Evolutionary conservation across 2,888 invertebrate genomes (phyloP), one percentile per base, ranked within the genome.

Genomic region (Ganaspis brasiliensis): DNA sequence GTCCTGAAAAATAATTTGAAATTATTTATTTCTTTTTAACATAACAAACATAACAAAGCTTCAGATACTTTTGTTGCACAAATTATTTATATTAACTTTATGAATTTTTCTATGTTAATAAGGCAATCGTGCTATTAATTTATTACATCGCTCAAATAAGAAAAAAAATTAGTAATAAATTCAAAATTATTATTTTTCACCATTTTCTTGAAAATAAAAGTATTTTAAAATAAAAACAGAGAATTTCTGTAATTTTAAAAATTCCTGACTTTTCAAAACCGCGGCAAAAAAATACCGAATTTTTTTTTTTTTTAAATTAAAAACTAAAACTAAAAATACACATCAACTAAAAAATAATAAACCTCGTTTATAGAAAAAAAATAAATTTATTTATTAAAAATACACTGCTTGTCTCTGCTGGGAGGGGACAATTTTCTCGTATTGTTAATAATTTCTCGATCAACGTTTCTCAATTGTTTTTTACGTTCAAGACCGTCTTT

Each of bases 391-490:
- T 31, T 26, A 26, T 26, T 26, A 21, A 12, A 5, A 31, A 31
- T 59, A 59, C 59, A 59, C 14, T 73, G 76, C 75, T 24, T 45
- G 37, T 80, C 71, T 79, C 81, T 82, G 74, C 73, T 75, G 26
- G 77, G 75, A 37, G 77, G 55, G 35, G 76, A 74, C 12, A 80
- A 78, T 59, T 76, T 82, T 80, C 70, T 79, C 19, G 19, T 77
- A 37, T 74, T 73, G 26, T 81, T 74, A 56, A 85, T 26, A 45
- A 87, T 84, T 21, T 78, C 81, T 24, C 79, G 77, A 73, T 88
- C 88, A 70, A 83, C 79, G 12, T 61, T 72, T 24, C 67, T 71
- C 57, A 26, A 78, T 49, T 74, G 77, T 26, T 79, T 79, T 40
- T 70, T 78, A 45, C 45, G 40, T 67, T 77, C 61, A 63, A 52